Conservation (phyloP, 37 sponge, comb jelly and placozoan species). For the Hexactinellida sp. region DNA sequence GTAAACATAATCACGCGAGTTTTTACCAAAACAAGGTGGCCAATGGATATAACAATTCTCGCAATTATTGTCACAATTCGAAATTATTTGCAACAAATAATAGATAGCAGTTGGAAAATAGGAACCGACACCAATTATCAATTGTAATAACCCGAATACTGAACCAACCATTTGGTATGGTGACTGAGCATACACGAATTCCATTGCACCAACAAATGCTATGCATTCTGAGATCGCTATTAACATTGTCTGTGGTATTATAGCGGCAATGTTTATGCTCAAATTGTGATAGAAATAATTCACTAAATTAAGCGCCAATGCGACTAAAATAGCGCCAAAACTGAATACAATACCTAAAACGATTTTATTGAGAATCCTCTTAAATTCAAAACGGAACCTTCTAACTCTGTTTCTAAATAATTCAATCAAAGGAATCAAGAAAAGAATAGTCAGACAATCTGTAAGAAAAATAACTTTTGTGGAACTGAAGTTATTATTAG, state of each 20-base stretch:
- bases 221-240: not conserved
- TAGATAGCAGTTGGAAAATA: not conserved
- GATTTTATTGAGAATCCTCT: not conserved
- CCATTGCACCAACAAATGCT: conserved; percentile 24
- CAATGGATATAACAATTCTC: not conserved
- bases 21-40: not conserved
- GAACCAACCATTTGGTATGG: conserved; percentile 34
- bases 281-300: not conserved
- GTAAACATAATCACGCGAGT: not conserved
- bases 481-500: not conserved
- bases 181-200: conserved; percentile 38
- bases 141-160: conserved; percentile 30
- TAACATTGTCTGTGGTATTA: not conserved
- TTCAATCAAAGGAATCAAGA: not conserved
- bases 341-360: not conserved
- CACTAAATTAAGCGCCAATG: not conserved
- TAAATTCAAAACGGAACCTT: not conserved
- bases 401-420: not conserved
- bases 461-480: not conserved
- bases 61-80: not conserved
- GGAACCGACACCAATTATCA: conserved; percentile 12
- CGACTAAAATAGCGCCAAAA: not conserved
- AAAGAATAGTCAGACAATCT: not conserved
- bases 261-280: not conserved
- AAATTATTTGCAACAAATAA: not conserved